These are phyloP conservation scores for Pogonocichla stellata DNA, from an alignment of 2,113 vertebrate species.

Conservation along the genomic window DNA sequence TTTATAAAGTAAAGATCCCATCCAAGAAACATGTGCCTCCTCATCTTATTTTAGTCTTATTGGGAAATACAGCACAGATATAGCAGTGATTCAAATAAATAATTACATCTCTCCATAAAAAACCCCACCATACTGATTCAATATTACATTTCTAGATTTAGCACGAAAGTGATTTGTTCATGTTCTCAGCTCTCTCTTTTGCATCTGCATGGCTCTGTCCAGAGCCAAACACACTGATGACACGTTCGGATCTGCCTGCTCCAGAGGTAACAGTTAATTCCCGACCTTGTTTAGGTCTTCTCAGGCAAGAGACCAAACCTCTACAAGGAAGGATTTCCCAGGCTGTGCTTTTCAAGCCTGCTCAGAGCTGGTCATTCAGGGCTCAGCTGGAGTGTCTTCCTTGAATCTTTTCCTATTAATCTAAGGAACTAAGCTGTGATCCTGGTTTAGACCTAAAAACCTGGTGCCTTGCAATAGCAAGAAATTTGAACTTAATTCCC, in stretches of 20 bases:
- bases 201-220: not conserved
- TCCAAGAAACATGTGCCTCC: not conserved
- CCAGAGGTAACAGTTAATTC: not conserved
- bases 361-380: not conserved
- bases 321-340: conserved; percentile 15
- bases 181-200: not conserved
- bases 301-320: not conserved
- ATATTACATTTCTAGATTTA: not conserved
- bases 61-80: not conserved
- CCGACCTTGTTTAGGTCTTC: not conserved
- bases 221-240: not conserved
- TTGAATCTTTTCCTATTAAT: not conserved
- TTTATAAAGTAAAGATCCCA: not conserved
- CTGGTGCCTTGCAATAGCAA: not conserved
- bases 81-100: not conserved
- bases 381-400: conserved; percentile 13
- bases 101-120: not conserved
- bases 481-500: conserved; percentile 60
- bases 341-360: conserved; percentile 69
- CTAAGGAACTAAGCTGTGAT: conserved; percentile 25
- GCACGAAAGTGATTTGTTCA: not conserved
- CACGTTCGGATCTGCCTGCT: not conserved
- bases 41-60: not conserved
- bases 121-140: not conserved
- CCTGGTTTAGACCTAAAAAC: conserved; percentile 37